Percentiles rank a stretch among this genome's conserved stretches.
These are phyloP conservation scores for Lingula anatina DNA, from an alignment of 2,888 invertebrate species.

Conservation along the genomic window DNA sequence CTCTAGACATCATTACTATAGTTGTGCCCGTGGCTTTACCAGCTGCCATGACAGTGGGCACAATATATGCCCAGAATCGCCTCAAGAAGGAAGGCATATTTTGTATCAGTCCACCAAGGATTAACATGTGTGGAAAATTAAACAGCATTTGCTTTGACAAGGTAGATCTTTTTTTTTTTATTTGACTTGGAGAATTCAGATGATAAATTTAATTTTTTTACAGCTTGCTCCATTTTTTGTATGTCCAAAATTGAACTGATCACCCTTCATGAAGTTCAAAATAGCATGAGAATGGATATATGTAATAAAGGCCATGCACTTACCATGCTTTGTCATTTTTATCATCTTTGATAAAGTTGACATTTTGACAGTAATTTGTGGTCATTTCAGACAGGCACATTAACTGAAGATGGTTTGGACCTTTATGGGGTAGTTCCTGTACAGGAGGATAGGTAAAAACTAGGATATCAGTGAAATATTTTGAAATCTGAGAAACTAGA, in stretches of 20 bases:
- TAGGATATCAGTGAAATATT: slow-evolving; percentile 9
- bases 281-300: no score
- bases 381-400: slow-evolving; percentile 78
- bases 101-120: slow-evolving; percentile 87
- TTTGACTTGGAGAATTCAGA: no score
- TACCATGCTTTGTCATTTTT: no score
- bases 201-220: no score
- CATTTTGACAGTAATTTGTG: no score
- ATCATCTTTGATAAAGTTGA: no score
- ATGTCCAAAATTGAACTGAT: no score
- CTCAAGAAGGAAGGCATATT: slow-evolving; percentile 74
- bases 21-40: slow-evolving; percentile 93
- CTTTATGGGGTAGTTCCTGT: slow-evolving; percentile 78
- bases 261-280: no score
- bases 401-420: slow-evolving; percentile 84
- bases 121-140: slow-evolving; percentile 75
- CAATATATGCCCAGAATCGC: slow-evolving; percentile 81
- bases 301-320: no score
- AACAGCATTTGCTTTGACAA: slow-evolving; percentile 79
- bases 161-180: no score
- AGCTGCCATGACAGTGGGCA: slow-evolving; percentile 94
- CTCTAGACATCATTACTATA: slow-evolving; percentile 88
- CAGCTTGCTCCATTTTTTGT: no score
- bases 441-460: slow-evolving; percentile 21
- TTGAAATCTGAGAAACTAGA: background rate